Percentiles rank a stretch among this genome's conserved stretches.
These are phyloP conservation scores for Glyphotaelius pellucidus DNA, from an alignment of 2,888 invertebrate species.

Conservation along the genomic window DNA sequence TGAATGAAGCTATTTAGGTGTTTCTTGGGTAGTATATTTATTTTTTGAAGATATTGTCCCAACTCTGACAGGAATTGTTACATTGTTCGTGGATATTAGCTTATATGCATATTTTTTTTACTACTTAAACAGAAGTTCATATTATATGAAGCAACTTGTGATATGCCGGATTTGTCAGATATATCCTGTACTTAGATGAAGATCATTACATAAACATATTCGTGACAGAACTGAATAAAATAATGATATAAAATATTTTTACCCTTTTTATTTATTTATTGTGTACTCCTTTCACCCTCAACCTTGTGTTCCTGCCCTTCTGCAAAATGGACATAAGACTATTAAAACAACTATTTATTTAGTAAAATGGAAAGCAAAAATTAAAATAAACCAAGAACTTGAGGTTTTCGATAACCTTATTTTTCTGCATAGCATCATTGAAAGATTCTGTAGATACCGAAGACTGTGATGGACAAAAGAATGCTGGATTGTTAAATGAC, in stretches of 20 bases:
- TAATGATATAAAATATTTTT: conserved; percentile 26
- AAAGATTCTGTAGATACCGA: too few relatives aligned
- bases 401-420: too few relatives aligned
- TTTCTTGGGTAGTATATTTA: background rate
- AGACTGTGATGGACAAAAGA: too few relatives aligned
- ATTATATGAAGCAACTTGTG: conserved; percentile 40
- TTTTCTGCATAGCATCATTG: too few relatives aligned
- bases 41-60: background rate
- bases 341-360: too few relatives aligned
- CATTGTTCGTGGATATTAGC: background rate
- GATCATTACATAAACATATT: conserved; percentile 50
- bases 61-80: background rate
- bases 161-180: conserved; percentile 46
- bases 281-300: too few relatives aligned
- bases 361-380: too few relatives aligned
- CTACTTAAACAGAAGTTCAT: conserved; percentile 22
- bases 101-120: conserved; percentile 15
- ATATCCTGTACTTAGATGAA: conserved; percentile 55
- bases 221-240: conserved; percentile 62
- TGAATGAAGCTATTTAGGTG: background rate
- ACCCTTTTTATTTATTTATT: background rate
- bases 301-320: too few relatives aligned
- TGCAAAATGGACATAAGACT: too few relatives aligned
- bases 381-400: too few relatives aligned
- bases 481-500: too few relatives aligned